phyloP scores from a whole-genome alignment of 1,140 invertebrate species.

The Episyrphus balteatus region DNA sequence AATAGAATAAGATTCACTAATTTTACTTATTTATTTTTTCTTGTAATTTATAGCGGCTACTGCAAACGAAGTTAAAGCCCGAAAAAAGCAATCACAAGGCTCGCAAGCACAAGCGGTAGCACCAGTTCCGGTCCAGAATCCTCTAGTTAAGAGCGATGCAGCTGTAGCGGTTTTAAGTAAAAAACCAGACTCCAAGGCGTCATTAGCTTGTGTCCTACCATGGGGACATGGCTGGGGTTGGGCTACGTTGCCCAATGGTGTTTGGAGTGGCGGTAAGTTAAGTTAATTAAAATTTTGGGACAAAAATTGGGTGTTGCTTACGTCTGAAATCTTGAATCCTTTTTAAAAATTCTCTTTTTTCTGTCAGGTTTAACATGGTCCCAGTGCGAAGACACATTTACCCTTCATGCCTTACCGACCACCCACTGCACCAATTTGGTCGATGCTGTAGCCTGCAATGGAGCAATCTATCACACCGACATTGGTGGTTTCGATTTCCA shows the following conservation, averaged over 20 bases:
- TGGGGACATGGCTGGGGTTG: conserved; percentile 48
- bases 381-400: conserved; percentile 48
- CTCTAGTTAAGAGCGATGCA: conserved; percentile 31
- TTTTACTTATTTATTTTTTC: not conserved
- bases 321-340: too few relatives aligned
- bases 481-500: conserved; percentile 44
- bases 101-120: conserved; percentile 14
- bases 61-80: conserved; percentile 39
- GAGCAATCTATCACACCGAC: conserved; percentile 46
- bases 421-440: conserved; percentile 48
- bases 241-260: conserved; percentile 48
- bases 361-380: conserved; percentile 46
- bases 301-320: too few relatives aligned
- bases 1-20: too few relatives aligned
- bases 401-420: conserved; percentile 46
- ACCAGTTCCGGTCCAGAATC: conserved; percentile 17
- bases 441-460: conserved; percentile 39
- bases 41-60: conserved; percentile 38
- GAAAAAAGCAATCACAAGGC: conserved; percentile 18
- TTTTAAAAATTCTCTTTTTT: not conserved
- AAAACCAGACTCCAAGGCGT: conserved; percentile 32
- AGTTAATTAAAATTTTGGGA: not conserved
- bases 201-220: conserved; percentile 29
- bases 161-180: conserved; percentile 35
- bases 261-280: conserved; percentile 46